Conservation (phyloP, 2,797 vertebrate species). For the Miichthys miiuy region DNA sequence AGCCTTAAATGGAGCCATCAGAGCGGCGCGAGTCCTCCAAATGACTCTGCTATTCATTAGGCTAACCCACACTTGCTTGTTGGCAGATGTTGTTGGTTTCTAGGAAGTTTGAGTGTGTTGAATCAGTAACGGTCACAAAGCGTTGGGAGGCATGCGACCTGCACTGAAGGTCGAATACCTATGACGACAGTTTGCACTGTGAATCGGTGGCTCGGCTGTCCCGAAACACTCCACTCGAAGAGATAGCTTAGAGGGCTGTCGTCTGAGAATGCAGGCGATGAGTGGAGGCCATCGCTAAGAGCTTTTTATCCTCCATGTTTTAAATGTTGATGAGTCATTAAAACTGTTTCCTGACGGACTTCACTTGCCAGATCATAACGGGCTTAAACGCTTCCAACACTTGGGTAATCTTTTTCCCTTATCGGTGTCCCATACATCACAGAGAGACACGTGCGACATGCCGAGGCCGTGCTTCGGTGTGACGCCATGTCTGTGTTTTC, state of each 20-base stretch:
- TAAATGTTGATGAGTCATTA: neutral
- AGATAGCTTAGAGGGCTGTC: constrained; percentile 43
- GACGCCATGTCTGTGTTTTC: neutral
- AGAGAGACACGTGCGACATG: neutral
- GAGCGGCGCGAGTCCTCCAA: constrained; percentile 51
- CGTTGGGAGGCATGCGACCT: constrained; percentile 32
- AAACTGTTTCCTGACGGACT: constrained; percentile 6
- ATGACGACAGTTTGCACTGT: constrained; percentile 33
- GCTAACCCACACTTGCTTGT: constrained; percentile 11
- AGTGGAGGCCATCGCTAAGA: too few relatives aligned
- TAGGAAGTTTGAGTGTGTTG: neutral
- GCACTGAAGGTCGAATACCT: constrained; percentile 56
- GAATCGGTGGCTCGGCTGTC: constrained; percentile 21
- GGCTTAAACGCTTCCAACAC: constrained; percentile 18
- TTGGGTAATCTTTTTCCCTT: constrained; percentile 7
- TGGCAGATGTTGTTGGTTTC: neutral
- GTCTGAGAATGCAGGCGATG: constrained; percentile 68
- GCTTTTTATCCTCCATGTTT: too few relatives aligned
- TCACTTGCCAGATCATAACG: constrained; percentile 11
- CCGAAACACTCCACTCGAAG: constrained; percentile 41
- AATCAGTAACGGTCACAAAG: constrained; percentile 17
- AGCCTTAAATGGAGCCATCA: constrained; percentile 48
- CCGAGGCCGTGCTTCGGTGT: neutral
- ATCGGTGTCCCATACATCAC: constrained; percentile 16
- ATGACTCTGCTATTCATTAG: constrained; percentile 32